A percentile compares a stretch with the other conserved stretches of the same genome.
Conservation (phyloP, 2,113 vertebrate genomes). For the Colistium nudipinnis region DNA sequence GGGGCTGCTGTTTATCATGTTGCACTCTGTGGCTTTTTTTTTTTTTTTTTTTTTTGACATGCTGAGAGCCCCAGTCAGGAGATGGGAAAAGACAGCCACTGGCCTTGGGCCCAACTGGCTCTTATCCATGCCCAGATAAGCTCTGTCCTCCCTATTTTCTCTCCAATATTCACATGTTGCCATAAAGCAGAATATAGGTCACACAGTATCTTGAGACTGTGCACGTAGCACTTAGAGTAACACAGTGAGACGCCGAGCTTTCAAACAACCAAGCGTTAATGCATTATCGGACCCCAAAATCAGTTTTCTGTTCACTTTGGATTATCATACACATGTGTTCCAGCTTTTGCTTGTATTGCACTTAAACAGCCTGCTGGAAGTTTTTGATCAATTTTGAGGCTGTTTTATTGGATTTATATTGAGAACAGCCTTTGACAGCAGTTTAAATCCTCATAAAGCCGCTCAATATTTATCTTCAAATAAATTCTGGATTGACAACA, state of each 20-base stretch:
- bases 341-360: slow-evolving; percentile 5
- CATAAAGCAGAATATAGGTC: slow-evolving; percentile 67
- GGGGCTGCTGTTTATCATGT: slow-evolving; percentile 69
- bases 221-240: slow-evolving; percentile 41
- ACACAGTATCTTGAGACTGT: slow-evolving; percentile 41
- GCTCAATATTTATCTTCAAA: slow-evolving; percentile 1
- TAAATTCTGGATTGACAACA: not conserved
- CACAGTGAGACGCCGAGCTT: slow-evolving; percentile 41
- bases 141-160: slow-evolving; percentile 61
- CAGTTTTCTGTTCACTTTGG: not conserved
- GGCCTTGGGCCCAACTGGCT: slow-evolving; percentile 62
- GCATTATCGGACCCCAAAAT: slow-evolving; percentile 31
- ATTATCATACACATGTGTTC: slow-evolving; percentile 20
- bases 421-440: not conserved
- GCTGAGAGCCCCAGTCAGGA: slow-evolving; percentile 47
- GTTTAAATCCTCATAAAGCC: too few species aligned
- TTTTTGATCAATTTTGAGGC: not conserved
- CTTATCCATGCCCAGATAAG: slow-evolving; percentile 69
- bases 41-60: too few species aligned
- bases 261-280: slow-evolving; percentile 36
- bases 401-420: slow-evolving; percentile 5
- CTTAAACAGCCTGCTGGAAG: not conserved
- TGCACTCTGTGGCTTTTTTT: slow-evolving; percentile 53
- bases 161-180: slow-evolving; percentile 42
- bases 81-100: slow-evolving; percentile 69